Conservation (phyloP, 2,888 invertebrate species). For the Watsonalla cultraria region DNA sequence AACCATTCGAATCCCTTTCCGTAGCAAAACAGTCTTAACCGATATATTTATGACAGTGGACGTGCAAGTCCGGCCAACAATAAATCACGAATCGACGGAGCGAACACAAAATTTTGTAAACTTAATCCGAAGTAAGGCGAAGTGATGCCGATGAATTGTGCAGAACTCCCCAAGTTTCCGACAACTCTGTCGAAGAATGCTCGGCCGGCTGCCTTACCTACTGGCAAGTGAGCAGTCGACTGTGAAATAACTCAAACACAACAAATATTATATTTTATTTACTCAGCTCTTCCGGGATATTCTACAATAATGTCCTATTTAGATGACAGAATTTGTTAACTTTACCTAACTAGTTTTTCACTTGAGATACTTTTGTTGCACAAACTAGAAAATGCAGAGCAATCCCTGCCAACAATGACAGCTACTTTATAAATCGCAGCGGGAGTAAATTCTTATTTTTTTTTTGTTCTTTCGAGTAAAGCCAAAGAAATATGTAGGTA, state of each 20-base stretch:
- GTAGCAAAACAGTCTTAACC: neutral
- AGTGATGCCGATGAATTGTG: slow-evolving; percentile 48
- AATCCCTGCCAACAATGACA: neutral
- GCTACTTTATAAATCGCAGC: neutral
- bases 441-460: neutral
- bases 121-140: slow-evolving; percentile 44
- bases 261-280: slow-evolving; percentile 36
- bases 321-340: slow-evolving; percentile 35
- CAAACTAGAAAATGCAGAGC: slow-evolving; percentile 7
- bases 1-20: neutral
- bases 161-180: slow-evolving; percentile 43
- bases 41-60: slow-evolving; percentile 20
- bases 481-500: no score
- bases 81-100: slow-evolving; percentile 39
- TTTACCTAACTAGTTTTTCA: slow-evolving; percentile 32
- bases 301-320: slow-evolving; percentile 25
- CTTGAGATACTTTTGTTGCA: slow-evolving; percentile 12
- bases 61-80: slow-evolving; percentile 25
- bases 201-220: slow-evolving; percentile 27
- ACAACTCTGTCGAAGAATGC: slow-evolving; percentile 43
- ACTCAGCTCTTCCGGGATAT: slow-evolving; percentile 21
- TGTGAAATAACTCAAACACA: slow-evolving; percentile 55
- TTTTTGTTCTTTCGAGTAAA: neutral
- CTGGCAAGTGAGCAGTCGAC: slow-evolving; percentile 43
- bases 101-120: slow-evolving; percentile 47